These are phyloP conservation scores for Donacobius atricapilla DNA, from an alignment of 2,113 vertebrate genomes.

Conservation along the genomic window DNA sequence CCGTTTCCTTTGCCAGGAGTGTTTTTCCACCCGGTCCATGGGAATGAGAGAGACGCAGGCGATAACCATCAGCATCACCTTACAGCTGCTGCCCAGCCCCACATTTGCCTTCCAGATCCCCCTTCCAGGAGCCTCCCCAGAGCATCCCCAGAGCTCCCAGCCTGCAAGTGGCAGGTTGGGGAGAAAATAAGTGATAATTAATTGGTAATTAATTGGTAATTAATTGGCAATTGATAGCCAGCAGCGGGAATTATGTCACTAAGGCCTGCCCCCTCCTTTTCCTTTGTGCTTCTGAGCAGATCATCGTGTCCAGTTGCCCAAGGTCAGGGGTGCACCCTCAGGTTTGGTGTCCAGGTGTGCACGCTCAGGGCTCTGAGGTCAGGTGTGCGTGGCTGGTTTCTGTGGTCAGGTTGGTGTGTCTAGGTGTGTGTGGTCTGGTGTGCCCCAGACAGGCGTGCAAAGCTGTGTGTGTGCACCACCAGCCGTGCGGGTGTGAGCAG, in stretches of 20 bases:
- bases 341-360: neutral
- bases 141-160: neutral
- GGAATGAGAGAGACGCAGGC: neutral
- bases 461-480: neutral
- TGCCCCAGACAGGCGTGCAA: neutral
- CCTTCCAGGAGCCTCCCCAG: neutral
- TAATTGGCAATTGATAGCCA: neutral
- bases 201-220: neutral
- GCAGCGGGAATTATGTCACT: accelerated
- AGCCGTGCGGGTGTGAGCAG: accelerated
- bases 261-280: neutral
- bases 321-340: accelerated
- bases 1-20: neutral
- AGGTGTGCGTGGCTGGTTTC: accelerated
- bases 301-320: neutral
- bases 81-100: neutral
- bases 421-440: accelerated
- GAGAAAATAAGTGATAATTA: neutral
- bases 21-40: neutral
- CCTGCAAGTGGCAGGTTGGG: neutral
- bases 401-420: accelerated
- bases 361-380: accelerated
- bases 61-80: constrained; percentile 35
- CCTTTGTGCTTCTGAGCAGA: neutral
- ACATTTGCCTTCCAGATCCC: constrained; percentile 39